These are phyloP conservation scores for Eurystomus gularis DNA, from an alignment of 2,113 vertebrate genomes.

Conservation along the genomic window DNA sequence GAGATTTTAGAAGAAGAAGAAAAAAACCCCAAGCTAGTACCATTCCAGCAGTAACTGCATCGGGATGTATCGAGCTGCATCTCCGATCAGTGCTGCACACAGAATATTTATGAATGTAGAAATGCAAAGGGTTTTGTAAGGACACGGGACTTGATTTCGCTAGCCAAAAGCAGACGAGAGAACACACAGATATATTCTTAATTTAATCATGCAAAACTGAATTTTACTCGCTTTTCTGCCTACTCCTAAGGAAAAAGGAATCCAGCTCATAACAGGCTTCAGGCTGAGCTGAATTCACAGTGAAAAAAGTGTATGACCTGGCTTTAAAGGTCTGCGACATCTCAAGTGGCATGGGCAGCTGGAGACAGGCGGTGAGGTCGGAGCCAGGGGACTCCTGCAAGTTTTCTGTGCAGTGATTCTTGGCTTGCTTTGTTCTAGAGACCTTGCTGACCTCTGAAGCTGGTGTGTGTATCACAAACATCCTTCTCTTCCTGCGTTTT, in stretches of 20 bases:
- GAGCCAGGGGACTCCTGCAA: background rate
- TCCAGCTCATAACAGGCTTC: background rate
- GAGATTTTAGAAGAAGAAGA: background rate
- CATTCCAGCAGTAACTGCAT: background rate
- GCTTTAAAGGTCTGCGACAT: background rate
- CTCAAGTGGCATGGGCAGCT: background rate
- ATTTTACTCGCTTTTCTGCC: background rate
- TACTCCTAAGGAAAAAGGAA: background rate
- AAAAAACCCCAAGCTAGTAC: background rate
- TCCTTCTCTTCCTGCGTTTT: rapidly evolving
- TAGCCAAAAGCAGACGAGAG: background rate
- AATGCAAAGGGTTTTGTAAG: background rate
- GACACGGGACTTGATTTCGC: background rate
- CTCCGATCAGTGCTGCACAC: background rate
- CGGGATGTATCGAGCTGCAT: background rate
- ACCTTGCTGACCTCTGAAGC: background rate
- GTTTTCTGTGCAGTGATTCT: background rate
- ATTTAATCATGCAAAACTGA: background rate
- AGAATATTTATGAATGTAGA: background rate
- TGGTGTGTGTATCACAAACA: background rate
- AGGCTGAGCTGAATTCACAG: background rate
- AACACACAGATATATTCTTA: background rate
- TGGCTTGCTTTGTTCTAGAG: background rate
- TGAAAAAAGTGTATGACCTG: background rate
- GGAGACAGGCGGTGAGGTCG: background rate